A percentile compares a stretch with the other conserved stretches of the same genome.
Conservation (phyloP, 2,797 vertebrate genomes). For the Buceros bicornis region DNA sequence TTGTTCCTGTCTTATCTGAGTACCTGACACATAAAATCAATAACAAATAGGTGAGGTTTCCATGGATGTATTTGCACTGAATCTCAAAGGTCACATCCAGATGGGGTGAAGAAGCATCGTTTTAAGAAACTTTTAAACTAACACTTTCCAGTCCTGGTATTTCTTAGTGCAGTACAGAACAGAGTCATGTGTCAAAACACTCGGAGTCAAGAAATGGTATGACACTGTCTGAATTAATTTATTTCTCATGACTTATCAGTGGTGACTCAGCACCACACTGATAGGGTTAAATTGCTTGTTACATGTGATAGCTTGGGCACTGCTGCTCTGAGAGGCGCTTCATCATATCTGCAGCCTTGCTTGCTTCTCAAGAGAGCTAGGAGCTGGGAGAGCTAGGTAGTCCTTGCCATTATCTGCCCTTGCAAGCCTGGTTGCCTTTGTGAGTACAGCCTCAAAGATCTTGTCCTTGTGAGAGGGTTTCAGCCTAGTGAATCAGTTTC, state of each 20-base stretch:
- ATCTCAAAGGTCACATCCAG: conserved; percentile 15
- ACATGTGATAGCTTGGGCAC: not conserved
- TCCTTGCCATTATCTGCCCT: not conserved
- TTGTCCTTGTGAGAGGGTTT: not conserved
- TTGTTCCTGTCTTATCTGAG: not conserved
- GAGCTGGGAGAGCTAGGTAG: not conserved
- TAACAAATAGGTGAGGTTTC: not conserved
- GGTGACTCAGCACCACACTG: not conserved
- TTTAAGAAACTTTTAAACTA: not conserved
- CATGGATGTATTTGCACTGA: not conserved
- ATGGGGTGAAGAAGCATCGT: not conserved
- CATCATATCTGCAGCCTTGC: not conserved
- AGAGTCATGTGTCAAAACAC: not conserved
- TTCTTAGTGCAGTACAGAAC: not conserved
- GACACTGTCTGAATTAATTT: not conserved
- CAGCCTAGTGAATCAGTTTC: not conserved
- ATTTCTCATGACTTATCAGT: not conserved
- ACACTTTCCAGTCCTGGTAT: not conserved
- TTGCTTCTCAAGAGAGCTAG: not conserved
- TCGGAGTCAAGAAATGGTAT: not conserved
- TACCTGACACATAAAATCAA: not conserved
- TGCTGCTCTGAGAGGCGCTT: not conserved
- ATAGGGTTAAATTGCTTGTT: not conserved
- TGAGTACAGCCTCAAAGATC: not conserved
- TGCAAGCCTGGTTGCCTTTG: not conserved